These are phyloP conservation scores for Amiota communis DNA, from an alignment of 2,888 invertebrate genomes.

Conservation along the genomic window DNA sequence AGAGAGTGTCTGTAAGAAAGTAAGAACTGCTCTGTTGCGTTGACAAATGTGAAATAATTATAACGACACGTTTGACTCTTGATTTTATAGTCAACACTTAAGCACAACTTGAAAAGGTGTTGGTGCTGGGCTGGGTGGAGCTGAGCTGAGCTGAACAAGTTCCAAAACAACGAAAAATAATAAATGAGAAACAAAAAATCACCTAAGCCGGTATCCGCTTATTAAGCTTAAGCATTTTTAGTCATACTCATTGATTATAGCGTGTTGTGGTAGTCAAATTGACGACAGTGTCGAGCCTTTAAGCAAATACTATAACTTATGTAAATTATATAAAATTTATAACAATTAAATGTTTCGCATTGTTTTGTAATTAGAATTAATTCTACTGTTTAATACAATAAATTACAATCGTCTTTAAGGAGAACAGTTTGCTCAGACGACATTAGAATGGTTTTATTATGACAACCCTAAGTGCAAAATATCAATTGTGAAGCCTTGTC, in stretches of 20 bases:
- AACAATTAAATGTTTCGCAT: no score
- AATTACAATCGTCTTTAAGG: no score
- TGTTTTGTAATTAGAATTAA: no score
- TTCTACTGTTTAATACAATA: no score
- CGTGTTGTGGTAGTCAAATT: background rate
- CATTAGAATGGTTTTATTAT: no score
- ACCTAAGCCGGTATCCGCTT: constrained; percentile 52
- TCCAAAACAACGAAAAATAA: constrained; percentile 32
- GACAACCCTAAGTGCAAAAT: no score
- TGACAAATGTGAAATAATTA: constrained; percentile 58
- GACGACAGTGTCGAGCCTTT: background rate
- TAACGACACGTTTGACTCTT: constrained; percentile 52
- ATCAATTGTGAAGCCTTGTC: no score
- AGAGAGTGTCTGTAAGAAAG: constrained; percentile 9
- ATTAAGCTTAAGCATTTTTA: constrained; percentile 1
- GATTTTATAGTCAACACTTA: constrained; percentile 55
- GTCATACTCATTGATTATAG: background rate
- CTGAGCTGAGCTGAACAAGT: background rate
- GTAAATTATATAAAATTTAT: no score
- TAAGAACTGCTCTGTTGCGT: constrained; percentile 7
- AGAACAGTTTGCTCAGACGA: no score
- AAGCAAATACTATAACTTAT: no score
- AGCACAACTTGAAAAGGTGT: constrained; percentile 28
- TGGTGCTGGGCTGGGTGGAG: no score
- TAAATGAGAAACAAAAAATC: constrained; percentile 37